Percentiles rank a stretch among this genome's conserved stretches.
Conservation (phyloP, 2,797 vertebrate species). For the Anguilla pacifica region DNA sequence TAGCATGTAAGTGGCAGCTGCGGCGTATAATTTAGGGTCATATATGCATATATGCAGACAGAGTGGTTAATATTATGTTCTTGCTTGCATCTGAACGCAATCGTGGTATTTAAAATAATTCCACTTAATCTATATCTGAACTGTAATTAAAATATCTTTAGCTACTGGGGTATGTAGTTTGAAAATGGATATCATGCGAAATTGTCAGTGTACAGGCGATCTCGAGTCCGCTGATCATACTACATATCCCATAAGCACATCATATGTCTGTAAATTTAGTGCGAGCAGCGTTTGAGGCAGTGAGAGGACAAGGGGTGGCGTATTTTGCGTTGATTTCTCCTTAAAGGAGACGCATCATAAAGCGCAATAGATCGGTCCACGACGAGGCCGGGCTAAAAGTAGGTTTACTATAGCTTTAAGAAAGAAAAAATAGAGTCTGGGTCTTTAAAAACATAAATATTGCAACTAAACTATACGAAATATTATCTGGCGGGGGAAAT, state of each 20-base stretch:
- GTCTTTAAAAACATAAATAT: conserved; percentile 73
- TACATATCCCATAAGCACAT: conserved; percentile 20
- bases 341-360: conserved; percentile 85
- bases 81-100: neutral
- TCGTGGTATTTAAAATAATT: neutral
- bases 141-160: neutral
- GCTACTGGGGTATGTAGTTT: conserved; percentile 17
- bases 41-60: neutral
- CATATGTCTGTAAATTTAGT: neutral
- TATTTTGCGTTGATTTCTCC: conserved; percentile 53
- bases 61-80: neutral
- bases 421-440: conserved; percentile 71
- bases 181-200: neutral
- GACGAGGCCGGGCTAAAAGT: conserved; percentile 59
- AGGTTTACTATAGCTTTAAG: conserved; percentile 84
- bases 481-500: conserved; percentile 53
- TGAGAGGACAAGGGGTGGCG: conserved; percentile 9
- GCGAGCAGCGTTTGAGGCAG: conserved; percentile 1
- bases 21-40: too few species aligned
- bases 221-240: neutral
- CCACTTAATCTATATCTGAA: neutral
- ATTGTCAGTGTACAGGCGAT: neutral
- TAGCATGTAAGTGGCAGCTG: too few species aligned
- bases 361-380: conserved; percentile 67
- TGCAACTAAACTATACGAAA: conserved; percentile 59